A percentile compares a stretch with the other conserved stretches of the same genome.
Evolutionary conservation across 2,888 invertebrate genomes (phyloP).

Genomic region (Cecidostiba fungosa): DNA sequence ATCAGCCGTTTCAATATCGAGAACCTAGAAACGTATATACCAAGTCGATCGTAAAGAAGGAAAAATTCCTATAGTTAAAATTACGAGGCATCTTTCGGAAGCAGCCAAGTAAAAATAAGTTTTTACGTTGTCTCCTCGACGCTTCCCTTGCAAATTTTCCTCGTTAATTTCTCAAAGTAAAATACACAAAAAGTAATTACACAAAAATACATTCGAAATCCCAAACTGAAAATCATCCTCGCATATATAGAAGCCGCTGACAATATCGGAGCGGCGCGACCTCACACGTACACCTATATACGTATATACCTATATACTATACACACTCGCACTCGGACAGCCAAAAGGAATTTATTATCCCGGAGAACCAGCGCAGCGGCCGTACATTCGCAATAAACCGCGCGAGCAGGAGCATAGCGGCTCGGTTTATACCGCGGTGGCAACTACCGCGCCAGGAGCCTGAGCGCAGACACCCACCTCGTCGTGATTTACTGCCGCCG

Average conservation of each 20-base stretch:
- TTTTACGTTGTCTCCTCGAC: not conserved
- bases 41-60: not conserved
- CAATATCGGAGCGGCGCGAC: conserved; percentile 63
- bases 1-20: not conserved
- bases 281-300: not conserved
- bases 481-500: conserved; percentile 67
- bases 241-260: not conserved
- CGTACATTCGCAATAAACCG: conserved; percentile 78
- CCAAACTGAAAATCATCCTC: not conserved
- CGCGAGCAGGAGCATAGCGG: conserved; percentile 72
- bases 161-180: not conserved
- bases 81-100: not conserved
- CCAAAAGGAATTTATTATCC: conserved; percentile 76
- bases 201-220: not conserved
- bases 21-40: not conserved
- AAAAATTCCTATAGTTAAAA: not conserved
- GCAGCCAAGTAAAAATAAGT: not conserved
- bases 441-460: conserved; percentile 70
- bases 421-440: conserved; percentile 69
- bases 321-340: conserved; percentile 11
- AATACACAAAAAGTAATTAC: not conserved
- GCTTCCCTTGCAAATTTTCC: not conserved
- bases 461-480: conserved; percentile 56
- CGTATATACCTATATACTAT: not conserved
- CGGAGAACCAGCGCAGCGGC: conserved; percentile 53